Conservation (phyloP, 2,888 invertebrate species). For the Spialia ferax region DNA sequence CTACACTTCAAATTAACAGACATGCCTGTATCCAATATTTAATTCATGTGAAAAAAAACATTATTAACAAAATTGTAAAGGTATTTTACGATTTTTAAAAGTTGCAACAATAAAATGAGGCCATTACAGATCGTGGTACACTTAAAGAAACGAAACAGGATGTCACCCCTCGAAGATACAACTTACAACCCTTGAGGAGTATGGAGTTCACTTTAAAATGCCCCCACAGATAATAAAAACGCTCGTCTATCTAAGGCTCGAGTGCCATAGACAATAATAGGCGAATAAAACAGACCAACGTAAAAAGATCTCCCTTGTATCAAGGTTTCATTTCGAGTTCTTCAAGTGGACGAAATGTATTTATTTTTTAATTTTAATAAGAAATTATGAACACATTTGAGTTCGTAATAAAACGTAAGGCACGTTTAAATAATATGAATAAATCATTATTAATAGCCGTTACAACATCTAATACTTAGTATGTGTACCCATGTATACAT, state of each 20-base stretch:
- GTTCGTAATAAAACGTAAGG: too few relatives aligned
- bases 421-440: too few relatives aligned
- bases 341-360: neutral
- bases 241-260: slow-evolving; percentile 67
- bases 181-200: slow-evolving; percentile 74
- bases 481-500: too few relatives aligned
- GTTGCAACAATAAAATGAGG: slow-evolving; percentile 32
- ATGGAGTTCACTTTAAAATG: slow-evolving; percentile 70
- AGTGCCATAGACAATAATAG: slow-evolving; percentile 78
- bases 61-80: neutral
- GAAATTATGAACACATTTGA: too few relatives aligned
- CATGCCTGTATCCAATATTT: too few relatives aligned
- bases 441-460: too few relatives aligned
- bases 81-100: too few relatives aligned
- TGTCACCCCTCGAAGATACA: slow-evolving; percentile 48
- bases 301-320: slow-evolving; percentile 50
- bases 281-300: slow-evolving; percentile 61
- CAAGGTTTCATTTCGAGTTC: slow-evolving; percentile 6
- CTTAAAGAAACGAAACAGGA: slow-evolving; percentile 46
- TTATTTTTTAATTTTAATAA: neutral
- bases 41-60: too few relatives aligned
- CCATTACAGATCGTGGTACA: slow-evolving; percentile 42
- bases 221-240: slow-evolving; percentile 84
- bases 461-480: too few relatives aligned
- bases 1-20: too few relatives aligned